Evolutionary conservation across 1,140 invertebrate species (phyloP).

Genomic region (Hypsibius dujardini): DNA sequence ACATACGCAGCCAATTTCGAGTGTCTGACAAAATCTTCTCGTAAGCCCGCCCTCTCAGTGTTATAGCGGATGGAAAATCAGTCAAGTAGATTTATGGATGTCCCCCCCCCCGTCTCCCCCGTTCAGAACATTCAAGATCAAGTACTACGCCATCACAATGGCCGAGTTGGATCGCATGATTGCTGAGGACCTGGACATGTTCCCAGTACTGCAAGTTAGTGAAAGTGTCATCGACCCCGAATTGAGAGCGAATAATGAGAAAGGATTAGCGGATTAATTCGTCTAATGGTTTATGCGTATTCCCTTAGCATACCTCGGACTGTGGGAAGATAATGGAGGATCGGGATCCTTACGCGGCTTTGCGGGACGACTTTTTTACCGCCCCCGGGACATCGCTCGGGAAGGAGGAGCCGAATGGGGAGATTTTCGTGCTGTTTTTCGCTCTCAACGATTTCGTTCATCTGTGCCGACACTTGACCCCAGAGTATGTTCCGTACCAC

Average conservation of each 20-base stretch:
- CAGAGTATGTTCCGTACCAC: neutral
- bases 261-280: neutral
- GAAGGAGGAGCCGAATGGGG: constrained; percentile 5
- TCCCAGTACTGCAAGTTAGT: neutral
- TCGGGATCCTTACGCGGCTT: constrained; percentile 1
- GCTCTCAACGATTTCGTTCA: neutral
- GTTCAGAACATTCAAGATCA: neutral
- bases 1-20: neutral
- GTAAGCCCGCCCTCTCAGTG: neutral
- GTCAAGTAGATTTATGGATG: too few relatives aligned
- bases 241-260: too few relatives aligned
- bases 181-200: neutral
- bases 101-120: neutral
- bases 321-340: neutral
- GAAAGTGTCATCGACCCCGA: neutral
- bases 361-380: constrained; percentile 10
- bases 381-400: constrained; percentile 7
- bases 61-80: too few relatives aligned
- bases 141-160: neutral
- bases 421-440: neutral
- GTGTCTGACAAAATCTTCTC: neutral
- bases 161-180: neutral
- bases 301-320: neutral
- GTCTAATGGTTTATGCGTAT: neutral
- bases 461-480: neutral